Evolutionary conservation across 1,140 invertebrate genomes (phyloP), one percentile per base, ranked within the genome.

Genomic region (Laodelphax striatellus): DNA sequence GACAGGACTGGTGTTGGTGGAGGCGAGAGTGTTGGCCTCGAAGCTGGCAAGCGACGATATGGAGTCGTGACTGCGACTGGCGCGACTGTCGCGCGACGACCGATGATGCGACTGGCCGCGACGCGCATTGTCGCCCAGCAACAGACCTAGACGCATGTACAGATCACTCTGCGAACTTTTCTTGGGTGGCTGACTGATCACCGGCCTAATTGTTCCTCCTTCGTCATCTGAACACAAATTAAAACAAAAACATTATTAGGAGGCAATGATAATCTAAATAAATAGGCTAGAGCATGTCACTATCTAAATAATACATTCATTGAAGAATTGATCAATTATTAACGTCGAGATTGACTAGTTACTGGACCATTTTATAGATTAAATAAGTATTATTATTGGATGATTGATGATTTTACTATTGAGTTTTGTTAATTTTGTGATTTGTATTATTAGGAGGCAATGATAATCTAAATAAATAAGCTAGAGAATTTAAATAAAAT

Each of bases 1-100:
- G 60, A 90, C 83, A 17, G 91, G 90, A 72, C 90, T 92, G 5
- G 88, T 90, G 64, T 92, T 92, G 50, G 84, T 85, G 0, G 89
- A 88, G 5, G 81, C n/a, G 75, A 69, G 10, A 70, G 78, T 67
- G 24, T 64, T 56, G 1, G 83, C 81, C 55, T 92, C 88, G 54
- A 86, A 82, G 55, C 86, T 90, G 1, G 83, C 85, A 16, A 91
- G 69, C 1, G 88, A 91, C 19, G 80, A 79, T 63, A 83, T 78
- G 3, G 79, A 82, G n/a, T 77, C 65, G 6, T 63, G 60, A 34
- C 62, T 64, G 24, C 46, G 42, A 16, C 58, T 31, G 17, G 55
- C 22, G 38, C 65, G 63, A 9, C 44, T 42, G 58, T 41, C 44
- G 46, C 42, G 16, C 43, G 50, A 11, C 58, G 53, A 46, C 55